Base-by-base conservation (phyloP, 2,797 vertebrate genomes). In the Acanthopagrus latus region DNA sequence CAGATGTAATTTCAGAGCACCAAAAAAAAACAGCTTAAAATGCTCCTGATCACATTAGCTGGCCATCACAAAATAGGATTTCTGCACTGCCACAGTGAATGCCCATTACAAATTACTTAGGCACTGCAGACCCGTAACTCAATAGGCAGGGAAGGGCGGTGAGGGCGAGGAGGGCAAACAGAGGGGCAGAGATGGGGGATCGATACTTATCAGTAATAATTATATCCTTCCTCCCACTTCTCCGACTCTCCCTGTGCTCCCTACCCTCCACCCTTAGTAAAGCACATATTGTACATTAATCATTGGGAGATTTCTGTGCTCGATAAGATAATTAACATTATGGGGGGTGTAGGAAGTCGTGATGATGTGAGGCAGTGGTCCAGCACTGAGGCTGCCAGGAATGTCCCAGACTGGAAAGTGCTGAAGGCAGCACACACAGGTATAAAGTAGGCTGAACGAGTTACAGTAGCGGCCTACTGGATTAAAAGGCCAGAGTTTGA, bases 81-180 rank as follows among this genome's bases (percentile, higher is more conserved):
- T 96, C 94, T 96, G 94, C 94, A 94, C 89, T 95, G 93, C 95
- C 95, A 96, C 95, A 94, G 94, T 95, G 95, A 94, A 94, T 94
- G 94, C 94, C 94, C 94, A 97, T 97, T 97, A 96, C 91, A 94
- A 96, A 97, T 96, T 94, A 94, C 94, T 96, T 95, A 96, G 94
- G 92, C 94, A 91, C 89, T 91, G 78, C 94, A 95, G 94, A 90
- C 89, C 89, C 81, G 94, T 96, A 96, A 97, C 95, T 95, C 94
- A 95, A 97, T 96, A 95, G 91, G 88, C 80, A 86, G 68, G 65
- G 88, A 83, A 79, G 86, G 90, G 89, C 57, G 68, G 88, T 80
- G 75, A 84, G 80, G 86, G 85, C 52, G 72, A 81, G 83, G 62
- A 88, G 91, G 91, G 90, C 87, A 87, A 90, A 90, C 87, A 88